Conservation (phyloP, 2,113 vertebrate genomes). For the Catharus minimus region DNA sequence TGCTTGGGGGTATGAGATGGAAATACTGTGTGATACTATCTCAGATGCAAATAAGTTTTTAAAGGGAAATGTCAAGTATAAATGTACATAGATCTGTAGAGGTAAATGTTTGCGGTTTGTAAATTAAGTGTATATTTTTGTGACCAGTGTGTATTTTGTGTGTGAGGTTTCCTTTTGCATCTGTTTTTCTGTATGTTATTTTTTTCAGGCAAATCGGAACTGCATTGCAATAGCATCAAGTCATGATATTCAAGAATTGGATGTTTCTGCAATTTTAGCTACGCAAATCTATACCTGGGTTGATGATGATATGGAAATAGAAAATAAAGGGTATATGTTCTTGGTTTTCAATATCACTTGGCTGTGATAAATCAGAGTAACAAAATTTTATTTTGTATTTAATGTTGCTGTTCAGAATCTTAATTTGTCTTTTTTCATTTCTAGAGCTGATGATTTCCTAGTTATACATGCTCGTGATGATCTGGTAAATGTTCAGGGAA, state of each 20-base stretch:
- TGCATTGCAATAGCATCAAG: slow-evolving; percentile 97
- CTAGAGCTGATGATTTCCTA: slow-evolving; percentile 89
- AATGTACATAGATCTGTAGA: background rate
- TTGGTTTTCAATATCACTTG: background rate
- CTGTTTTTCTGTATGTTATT: background rate
- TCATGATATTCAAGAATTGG: slow-evolving; percentile 96
- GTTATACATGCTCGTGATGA: slow-evolving; percentile 92
- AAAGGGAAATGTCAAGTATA: background rate
- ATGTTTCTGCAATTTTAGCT: slow-evolving; percentile 95
- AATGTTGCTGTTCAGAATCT: background rate
- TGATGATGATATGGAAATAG: slow-evolving; percentile 89
- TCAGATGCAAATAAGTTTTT: background rate
- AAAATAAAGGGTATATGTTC: slow-evolving; percentile 86
- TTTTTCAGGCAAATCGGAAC: slow-evolving; percentile 92
- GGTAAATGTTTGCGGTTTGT: background rate
- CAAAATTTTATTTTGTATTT: background rate
- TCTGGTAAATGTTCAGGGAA: slow-evolving; percentile 85
- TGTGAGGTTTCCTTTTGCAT: background rate
- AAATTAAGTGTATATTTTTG: background rate
- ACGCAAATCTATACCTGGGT: slow-evolving; percentile 96
- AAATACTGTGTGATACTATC: background rate
- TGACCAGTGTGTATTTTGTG: background rate
- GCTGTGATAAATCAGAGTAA: background rate
- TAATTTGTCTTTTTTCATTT: slow-evolving; percentile 34
- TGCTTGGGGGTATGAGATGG: background rate